A percentile compares a stretch with the other conserved stretches of the same genome.
These are phyloP conservation scores for Myiozetetes cayanensis DNA, from an alignment of 2,113 vertebrate species.

Conservation along the genomic window DNA sequence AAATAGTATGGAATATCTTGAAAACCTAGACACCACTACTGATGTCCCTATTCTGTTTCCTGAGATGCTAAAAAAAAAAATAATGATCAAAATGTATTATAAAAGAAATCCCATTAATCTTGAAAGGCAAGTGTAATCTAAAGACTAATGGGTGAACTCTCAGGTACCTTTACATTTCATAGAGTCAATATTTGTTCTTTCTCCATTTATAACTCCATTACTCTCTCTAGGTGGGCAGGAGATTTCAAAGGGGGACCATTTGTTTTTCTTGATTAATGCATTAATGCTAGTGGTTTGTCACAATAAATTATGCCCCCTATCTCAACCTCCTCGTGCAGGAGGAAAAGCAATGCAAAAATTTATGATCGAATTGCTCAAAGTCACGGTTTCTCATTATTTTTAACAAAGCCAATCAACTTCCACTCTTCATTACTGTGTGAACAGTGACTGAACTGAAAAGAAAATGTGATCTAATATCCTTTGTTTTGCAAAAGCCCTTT, in stretches of 20 bases:
- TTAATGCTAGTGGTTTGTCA: conserved; percentile 24
- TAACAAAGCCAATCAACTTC: background rate
- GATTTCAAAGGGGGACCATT: conserved; percentile 22
- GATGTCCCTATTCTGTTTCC: background rate
- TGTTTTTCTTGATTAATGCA: conserved; percentile 37
- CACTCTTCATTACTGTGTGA: background rate
- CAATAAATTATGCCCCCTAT: conserved; percentile 11
- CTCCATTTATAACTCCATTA: conserved; percentile 56
- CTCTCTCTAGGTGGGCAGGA: conserved; percentile 37
- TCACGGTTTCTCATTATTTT: background rate
- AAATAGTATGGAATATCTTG: background rate
- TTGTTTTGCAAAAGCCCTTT: background rate
- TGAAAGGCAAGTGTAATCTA: conserved; percentile 13
- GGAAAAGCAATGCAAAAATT: background rate
- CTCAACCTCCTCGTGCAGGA: background rate
- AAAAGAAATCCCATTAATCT: conserved; percentile 13
- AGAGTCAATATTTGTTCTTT: conserved; percentile 64
- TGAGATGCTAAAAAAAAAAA: background rate
- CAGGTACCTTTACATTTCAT: conserved; percentile 51
- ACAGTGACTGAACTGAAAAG: background rate
- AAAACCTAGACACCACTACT: background rate
- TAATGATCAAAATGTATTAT: background rate
- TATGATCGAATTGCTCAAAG: background rate
- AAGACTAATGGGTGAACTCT: conserved; percentile 49
- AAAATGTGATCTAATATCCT: background rate